A percentile compares a stretch with the other conserved stretches of the same genome.
Evolutionary conservation across 2,113 vertebrate genomes (phyloP).

Genomic region (Ranitomeya variabilis): DNA sequence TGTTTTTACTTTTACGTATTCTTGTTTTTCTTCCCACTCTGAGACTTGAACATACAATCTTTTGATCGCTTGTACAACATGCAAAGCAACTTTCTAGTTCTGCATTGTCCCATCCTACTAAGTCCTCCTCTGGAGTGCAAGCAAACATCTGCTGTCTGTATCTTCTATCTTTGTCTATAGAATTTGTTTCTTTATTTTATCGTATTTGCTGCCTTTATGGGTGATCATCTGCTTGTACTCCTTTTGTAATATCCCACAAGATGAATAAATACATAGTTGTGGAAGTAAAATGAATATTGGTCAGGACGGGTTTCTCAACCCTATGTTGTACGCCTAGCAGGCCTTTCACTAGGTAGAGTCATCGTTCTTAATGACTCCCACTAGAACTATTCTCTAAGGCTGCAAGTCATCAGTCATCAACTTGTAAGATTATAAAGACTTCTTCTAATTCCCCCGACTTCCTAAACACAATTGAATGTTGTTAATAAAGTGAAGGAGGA

Average conservation of each 20-base stretch:
- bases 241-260: neutral
- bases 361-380: slow-evolving; percentile 1
- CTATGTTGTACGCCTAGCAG: neutral
- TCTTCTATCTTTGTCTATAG: neutral
- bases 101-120: too few relatives aligned
- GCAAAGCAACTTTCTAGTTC: too few relatives aligned
- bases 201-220: neutral
- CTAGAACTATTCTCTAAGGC: neutral
- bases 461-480: slow-evolving; percentile 48
- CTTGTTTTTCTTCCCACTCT: too few relatives aligned
- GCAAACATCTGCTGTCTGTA: neutral
- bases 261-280: neutral
- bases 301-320: neutral
- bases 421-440: slow-evolving; percentile 36
- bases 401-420: slow-evolving; percentile 44
- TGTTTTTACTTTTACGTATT: too few relatives aligned
- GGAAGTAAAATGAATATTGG: neutral
- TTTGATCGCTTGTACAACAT: too few relatives aligned
- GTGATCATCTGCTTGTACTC: too few relatives aligned
- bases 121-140: too few relatives aligned
- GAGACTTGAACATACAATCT: too few relatives aligned
- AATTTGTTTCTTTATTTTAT: too few relatives aligned
- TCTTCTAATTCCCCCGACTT: slow-evolving; percentile 32
- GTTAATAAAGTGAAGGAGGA: slow-evolving; percentile 38
- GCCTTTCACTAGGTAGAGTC: slow-evolving; percentile 6